Conservation (phyloP, 2,888 invertebrate genomes). For the Synergus itoensis region DNA sequence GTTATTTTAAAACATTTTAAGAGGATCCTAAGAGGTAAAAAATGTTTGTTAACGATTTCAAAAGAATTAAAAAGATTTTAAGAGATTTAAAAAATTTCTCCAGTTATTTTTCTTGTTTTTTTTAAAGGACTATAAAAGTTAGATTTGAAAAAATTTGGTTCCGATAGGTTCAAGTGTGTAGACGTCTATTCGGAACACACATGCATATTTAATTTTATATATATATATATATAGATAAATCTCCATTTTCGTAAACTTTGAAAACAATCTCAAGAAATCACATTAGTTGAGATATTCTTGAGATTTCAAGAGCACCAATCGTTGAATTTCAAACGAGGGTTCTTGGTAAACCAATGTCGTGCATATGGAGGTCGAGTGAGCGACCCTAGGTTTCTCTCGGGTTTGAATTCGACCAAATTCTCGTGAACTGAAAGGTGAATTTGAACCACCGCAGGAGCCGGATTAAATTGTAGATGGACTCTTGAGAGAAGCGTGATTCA, state of each 20-base stretch:
- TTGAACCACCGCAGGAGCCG: constrained; percentile 34
- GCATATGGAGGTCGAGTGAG: constrained; percentile 26
- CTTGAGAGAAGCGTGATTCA: constrained; percentile 40
- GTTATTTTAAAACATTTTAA: too few species aligned
- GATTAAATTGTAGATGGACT: constrained; percentile 41
- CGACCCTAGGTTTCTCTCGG: constrained; percentile 8
- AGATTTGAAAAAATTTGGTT: too few species aligned
- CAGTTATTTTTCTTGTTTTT: too few species aligned
- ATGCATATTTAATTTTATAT: too few species aligned
- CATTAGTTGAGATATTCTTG: background rate
- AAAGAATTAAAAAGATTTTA: too few species aligned
- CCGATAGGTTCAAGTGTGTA: too few species aligned
- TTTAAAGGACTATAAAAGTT: too few species aligned
- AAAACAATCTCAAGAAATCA: background rate
- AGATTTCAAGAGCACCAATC: constrained; percentile 8
- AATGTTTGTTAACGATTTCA: too few species aligned
- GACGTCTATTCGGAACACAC: background rate
- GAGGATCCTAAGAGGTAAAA: too few species aligned
- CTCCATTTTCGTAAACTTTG: too few species aligned
- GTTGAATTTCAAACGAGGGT: constrained; percentile 29
- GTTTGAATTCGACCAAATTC: constrained; percentile 34
- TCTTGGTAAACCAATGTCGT: constrained; percentile 31
- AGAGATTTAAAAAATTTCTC: too few species aligned
- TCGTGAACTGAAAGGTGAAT: constrained; percentile 38
- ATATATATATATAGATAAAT: too few species aligned